Evolutionary conservation across 2,888 invertebrate genomes (phyloP).

Genomic region (Cataglyphis livida): DNA sequence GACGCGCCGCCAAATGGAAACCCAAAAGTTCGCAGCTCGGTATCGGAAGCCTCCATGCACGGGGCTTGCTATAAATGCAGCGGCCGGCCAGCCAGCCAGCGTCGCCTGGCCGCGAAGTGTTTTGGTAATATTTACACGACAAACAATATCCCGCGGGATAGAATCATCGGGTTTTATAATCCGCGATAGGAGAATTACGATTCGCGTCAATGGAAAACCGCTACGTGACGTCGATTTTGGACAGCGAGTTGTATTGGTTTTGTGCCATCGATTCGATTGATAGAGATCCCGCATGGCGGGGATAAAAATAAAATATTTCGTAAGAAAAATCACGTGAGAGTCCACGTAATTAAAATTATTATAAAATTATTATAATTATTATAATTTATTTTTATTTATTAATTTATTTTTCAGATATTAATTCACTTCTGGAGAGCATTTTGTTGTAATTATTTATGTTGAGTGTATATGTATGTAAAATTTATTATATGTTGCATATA

Average conservation of each 20-base stretch:
- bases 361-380: too few relatives aligned
- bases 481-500: background rate
- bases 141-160: conserved; percentile 68
- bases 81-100: background rate
- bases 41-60: conserved; percentile 59
- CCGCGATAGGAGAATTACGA: conserved; percentile 52
- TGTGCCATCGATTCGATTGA: conserved; percentile 17
- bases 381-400: background rate
- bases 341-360: background rate
- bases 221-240: background rate
- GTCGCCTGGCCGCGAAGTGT: conserved; percentile 37
- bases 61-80: too few relatives aligned
- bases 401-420: background rate
- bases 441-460: background rate
- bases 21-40: conserved; percentile 65
- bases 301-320: conserved; percentile 29
- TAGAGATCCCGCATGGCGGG: background rate
- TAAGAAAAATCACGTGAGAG: conserved; percentile 17
- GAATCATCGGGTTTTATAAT: conserved; percentile 59
- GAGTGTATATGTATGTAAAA: background rate
- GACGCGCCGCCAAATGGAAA: conserved; percentile 76
- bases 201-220: conserved; percentile 6
- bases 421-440: background rate
- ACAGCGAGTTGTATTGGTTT: conserved; percentile 16
- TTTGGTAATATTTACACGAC: conserved; percentile 64